phyloP scores from a whole-genome alignment of 1,140 invertebrate genomes.

The Pogonomyrmex californicus region DNA sequence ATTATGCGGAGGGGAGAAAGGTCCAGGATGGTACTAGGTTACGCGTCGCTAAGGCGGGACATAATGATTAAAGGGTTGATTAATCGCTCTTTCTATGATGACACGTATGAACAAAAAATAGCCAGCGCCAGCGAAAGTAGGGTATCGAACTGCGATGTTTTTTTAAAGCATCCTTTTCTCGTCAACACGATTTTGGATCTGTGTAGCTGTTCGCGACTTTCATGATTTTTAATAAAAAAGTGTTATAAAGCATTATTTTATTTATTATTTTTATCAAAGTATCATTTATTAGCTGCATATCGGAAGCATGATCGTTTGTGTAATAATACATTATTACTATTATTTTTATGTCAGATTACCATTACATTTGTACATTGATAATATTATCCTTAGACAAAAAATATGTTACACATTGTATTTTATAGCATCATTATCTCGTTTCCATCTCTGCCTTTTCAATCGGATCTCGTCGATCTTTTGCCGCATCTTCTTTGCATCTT shows the following conservation, averaged over 20 bases:
- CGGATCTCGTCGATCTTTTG: conserved; percentile 4
- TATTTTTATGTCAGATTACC: not conserved
- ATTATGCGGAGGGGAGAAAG: conserved; percentile 3
- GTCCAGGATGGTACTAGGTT: conserved; percentile 35
- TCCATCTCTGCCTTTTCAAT: not conserved
- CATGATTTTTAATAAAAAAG: not conserved
- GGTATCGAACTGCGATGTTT: not conserved
- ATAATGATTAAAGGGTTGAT: conserved; percentile 72
- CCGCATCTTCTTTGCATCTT: not conserved
- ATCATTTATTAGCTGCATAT: not conserved
- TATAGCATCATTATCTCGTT: not conserved
- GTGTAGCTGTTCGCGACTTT: not conserved
- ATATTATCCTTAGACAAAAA: not conserved
- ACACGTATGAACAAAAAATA: conserved; percentile 35
- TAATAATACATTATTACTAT: not conserved
- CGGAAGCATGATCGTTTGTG: not conserved
- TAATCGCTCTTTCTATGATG: conserved; percentile 59
- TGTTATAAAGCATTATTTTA: not conserved
- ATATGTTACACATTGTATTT: not conserved
- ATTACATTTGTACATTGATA: not conserved
- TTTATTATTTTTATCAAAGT: not conserved
- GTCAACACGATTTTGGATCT: not conserved
- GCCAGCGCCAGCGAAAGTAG: conserved; percentile 13
- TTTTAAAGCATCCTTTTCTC: not conserved
- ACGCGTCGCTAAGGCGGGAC: not conserved